Base-by-base conservation (phyloP, 92 coral and sea anemone genomes). In the Scolanthus callimorphus region DNA sequence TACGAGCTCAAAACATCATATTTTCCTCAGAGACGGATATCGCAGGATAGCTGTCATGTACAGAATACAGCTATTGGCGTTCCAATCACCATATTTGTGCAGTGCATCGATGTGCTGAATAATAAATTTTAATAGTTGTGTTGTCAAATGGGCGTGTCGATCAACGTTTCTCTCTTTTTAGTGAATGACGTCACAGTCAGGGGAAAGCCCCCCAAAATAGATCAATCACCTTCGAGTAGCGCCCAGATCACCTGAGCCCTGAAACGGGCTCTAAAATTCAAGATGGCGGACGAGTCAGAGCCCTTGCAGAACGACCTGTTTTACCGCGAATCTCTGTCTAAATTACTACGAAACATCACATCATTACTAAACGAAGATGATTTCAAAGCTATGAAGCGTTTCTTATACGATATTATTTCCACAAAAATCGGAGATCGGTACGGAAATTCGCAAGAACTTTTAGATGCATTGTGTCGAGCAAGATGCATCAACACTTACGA, bases 321-420 rank as follows among this genome's bases (percentile, higher is more conserved):
- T 2, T 34, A 28, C 44, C 27, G 22, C 39, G 46, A 10, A 11
- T 57, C 44, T 70, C 62, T 77, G 47, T 24, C 34, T 13, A 67
- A 70, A 8, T 39, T 77, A 27, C 27, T 77, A 17, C 49, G 60
- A 26, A 59, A 46, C 10, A 48, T 77, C 37, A 51, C 53, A 45
- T 54, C 78, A 4, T 17, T 29, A 2, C 50, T 77, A 20, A 49
- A 58, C 11, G 59, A 21, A 23, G 72, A 77, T 22, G 59, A 69
- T 47, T 59, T 80, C 27, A 67, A 29, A 44, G 87, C 65, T 20
- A 79, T 84, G 67, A 80, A 69, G 25, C 62, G 73, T 47, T 80
- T 73, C 34, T 57, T 84, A 26, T 41, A 54, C 9, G 81, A 68
- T 51, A 76, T 80, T 24, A 76, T 80, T 55, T 73, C 74, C 31